A percentile compares a stretch with the other conserved stretches of the same genome.
These are phyloP conservation scores for Mixornis gularis DNA, from an alignment of 2,113 vertebrate species.

Conservation along the genomic window DNA sequence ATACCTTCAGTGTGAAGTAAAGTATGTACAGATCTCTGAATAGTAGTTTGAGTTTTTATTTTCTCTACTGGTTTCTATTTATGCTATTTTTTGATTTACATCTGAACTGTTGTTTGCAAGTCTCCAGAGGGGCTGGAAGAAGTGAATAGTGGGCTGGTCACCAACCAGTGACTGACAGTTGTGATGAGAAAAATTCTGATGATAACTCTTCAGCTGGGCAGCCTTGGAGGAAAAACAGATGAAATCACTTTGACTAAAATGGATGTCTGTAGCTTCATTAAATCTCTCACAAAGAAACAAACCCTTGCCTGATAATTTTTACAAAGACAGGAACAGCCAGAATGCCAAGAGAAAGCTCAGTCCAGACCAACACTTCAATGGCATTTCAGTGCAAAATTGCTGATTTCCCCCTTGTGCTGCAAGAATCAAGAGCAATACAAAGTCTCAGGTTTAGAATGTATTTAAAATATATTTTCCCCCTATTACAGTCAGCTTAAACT, in stretches of 20 bases:
- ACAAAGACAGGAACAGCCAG: conserved; percentile 3
- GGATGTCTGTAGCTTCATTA: conserved; percentile 12
- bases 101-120: neutral
- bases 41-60: neutral
- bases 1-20: neutral
- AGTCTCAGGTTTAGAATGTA: neutral
- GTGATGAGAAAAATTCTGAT: neutral
- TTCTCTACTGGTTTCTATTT: neutral
- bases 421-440: neutral
- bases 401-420: neutral
- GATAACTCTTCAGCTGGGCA: conserved; percentile 34
- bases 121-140: neutral
- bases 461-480: neutral
- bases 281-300: conserved; percentile 26
- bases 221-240: conserved; percentile 47
- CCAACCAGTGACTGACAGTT: neutral
- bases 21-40: neutral
- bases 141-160: neutral
- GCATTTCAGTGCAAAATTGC: neutral
- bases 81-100: neutral
- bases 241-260: conserved; percentile 50
- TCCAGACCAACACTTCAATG: neutral
- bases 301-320: conserved; percentile 13
- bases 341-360: neutral
- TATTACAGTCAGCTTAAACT: neutral